Conservation (phyloP, 2,113 vertebrate species). For the Otis tarda region DNA sequence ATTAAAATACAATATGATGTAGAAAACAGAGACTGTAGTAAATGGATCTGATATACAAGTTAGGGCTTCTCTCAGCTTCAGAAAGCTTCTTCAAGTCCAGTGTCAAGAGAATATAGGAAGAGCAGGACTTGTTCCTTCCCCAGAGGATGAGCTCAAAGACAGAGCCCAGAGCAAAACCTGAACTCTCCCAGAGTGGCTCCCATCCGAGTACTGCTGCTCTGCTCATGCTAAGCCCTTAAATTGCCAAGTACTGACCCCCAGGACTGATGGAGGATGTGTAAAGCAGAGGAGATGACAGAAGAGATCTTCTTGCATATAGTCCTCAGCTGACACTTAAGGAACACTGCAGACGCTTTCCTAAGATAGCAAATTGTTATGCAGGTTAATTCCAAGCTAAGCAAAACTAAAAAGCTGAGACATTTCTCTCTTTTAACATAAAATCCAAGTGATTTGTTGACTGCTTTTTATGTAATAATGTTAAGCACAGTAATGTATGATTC, state of each 20-base stretch:
- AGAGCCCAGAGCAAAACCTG: neutral
- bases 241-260: neutral
- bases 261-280: neutral
- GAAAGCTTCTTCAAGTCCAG: neutral
- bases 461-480: neutral
- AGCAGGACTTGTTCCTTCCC: neutral
- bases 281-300: neutral
- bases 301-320: neutral
- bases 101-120: neutral
- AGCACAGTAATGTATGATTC: neutral
- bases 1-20: neutral
- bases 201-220: neutral
- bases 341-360: neutral
- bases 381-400: slow-evolving; percentile 9
- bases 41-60: neutral
- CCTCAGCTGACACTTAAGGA: neutral
- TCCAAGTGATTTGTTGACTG: neutral
- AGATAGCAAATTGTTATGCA: neutral
- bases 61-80: neutral
- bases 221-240: neutral
- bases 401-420: neutral
- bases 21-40: neutral
- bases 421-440: neutral
- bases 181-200: neutral
- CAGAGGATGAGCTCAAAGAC: neutral